A percentile compares a stretch with the other conserved stretches of the same genome.
Conservation (phyloP, 2,888 invertebrate genomes). For the Cancer borealis region DNA sequence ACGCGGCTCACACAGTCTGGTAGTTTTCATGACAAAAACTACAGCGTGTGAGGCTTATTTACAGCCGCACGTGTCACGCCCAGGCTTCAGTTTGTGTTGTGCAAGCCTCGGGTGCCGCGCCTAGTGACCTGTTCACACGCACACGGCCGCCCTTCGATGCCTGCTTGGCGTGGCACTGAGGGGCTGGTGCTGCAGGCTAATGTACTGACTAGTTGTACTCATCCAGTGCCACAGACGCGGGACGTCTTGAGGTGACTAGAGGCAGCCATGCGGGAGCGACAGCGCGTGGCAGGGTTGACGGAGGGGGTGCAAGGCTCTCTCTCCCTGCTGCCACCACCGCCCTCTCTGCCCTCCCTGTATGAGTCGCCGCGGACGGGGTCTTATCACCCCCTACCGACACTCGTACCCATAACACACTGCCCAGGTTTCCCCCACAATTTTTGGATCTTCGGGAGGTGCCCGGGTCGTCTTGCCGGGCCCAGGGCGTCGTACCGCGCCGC, state of each 20-base stretch:
- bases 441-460: constrained; percentile 62
- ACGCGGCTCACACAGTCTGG: constrained; percentile 14
- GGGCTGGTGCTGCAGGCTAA: not conserved
- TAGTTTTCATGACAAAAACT: constrained; percentile 46
- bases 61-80: not conserved
- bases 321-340: not conserved
- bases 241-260: constrained; percentile 53
- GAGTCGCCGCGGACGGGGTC: constrained; percentile 35
- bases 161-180: not conserved
- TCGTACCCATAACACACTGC: constrained; percentile 67
- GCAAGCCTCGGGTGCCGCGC: not conserved
- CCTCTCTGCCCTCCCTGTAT: constrained; percentile 24
- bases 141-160: not conserved
- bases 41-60: constrained; percentile 7
- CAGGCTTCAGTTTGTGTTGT: constrained; percentile 1
- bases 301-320: not conserved
- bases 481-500: constrained; percentile 51
- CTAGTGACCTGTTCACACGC: not conserved
- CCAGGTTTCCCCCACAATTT: constrained; percentile 66
- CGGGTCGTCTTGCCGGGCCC: constrained; percentile 47
- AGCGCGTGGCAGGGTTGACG: not conserved
- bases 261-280: not conserved
- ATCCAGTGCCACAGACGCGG: not conserved
- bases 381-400: constrained; percentile 56
- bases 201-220: constrained; percentile 26